Evolutionary conservation across 1,140 invertebrate genomes (phyloP), one percentile per base, ranked within the genome.

Genomic region (Drosophila kohkoa): DNA sequence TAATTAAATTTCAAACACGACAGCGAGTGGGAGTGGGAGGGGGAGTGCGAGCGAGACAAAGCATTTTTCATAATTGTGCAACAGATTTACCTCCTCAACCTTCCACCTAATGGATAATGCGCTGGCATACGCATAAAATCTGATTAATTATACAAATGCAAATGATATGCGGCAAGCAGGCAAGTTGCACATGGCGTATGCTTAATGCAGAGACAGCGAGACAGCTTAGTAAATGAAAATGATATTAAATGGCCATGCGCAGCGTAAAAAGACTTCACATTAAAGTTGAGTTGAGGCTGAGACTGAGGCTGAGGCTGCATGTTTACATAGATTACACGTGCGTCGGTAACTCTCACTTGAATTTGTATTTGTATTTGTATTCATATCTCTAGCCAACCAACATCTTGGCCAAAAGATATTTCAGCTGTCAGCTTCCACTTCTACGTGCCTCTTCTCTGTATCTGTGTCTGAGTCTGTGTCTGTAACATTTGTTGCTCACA

Each of bases 81-180:
- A 70, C 49, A 69, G 68, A 54, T 55, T 43, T 52, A 10, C 20
- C 49, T 25, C 15, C 8, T 6, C 46, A 6, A 6, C 5, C 13
- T 32, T 6, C 4, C 32, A 4, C 38, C 16, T 65, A 65, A 65
- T 65, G 63, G 63, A 65, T 55, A 54, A 65, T 65, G 63, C 63
- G 49, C 20, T 65, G 62, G 62, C 64, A 67, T 74, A 55, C 46
- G 74, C 74, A 81, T 81, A 77, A 81, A 81, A 81, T 69, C 75
- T 76, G 81, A 83, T 82, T 79, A 79, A 82, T 82, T 77, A 82
- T 66, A 73, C 68, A 82, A 81, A 78, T 67, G 66, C 75, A 60
- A 64, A 72, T 67, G 45, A 59, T 46, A 65, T 55, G 7, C 25
- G 32, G 20, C 41, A 30, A 25, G 64, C 25, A 60, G 62, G 38